Evolutionary conservation across 2,113 vertebrate genomes (phyloP), one percentile per base, ranked within the genome.

Genomic region (Tupaia tana): DNA sequence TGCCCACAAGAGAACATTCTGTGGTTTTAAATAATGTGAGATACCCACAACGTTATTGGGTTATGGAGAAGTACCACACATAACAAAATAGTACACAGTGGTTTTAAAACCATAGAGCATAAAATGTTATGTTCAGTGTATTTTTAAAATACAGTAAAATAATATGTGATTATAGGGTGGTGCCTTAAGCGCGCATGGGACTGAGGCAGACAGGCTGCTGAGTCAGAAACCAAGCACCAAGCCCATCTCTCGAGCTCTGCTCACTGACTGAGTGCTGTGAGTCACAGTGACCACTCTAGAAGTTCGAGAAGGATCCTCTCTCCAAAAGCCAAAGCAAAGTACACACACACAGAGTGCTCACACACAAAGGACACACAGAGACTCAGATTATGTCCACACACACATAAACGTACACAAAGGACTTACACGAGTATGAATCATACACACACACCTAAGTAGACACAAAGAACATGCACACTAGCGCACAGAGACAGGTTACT

Each of bases 21-120:
- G 24, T 54, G 54, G 52, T 94, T 86, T 88, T 85, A 93, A 92
- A 78, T 59, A 15, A 81, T 81, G 24, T 34, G 71, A 83, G 16
- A 63, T 89, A 75, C n/a, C 22, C 7, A 34, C 18, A 67, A n/a
- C 9, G 31, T 81, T 54, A 89, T 13, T 74, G 54, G 27, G 8
- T 75, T 58, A 31, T 61, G 11, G n/a, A 70, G 89, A 90, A 31
- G 18, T 43, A 83, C 14, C 74, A 78, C 9, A 64, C 12, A 7
- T 10, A 54, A 43, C 52, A 59, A 75, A 52, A 22, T 31, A 69
- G 20, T 29, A n/a, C 10, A 15, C 3, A 20, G 1, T 52, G 66
- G 66, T 79, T 66, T 54, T 10, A 77, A 82, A 87, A 52, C 43
- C 43, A 43, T 61, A 71, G 6, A 69, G 15, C 15, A 43, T 24